Percentiles rank a stretch among this genome's conserved stretches.
These are phyloP conservation scores for Ennomos quercinarius DNA, from an alignment of 2,888 invertebrate species.

Conservation along the genomic window DNA sequence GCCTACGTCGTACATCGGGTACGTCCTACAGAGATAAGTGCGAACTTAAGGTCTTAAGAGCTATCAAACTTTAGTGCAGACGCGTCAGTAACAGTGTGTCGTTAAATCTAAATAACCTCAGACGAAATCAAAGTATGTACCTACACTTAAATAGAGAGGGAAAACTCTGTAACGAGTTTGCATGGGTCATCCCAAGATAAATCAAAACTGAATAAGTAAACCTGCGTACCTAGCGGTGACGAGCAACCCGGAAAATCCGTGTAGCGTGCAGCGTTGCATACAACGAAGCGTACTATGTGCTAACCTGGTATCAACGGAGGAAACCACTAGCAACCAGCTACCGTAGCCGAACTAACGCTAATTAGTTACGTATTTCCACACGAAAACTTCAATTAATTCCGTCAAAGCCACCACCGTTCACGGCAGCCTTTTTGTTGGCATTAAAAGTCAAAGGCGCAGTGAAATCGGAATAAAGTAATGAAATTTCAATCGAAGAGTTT, in stretches of 20 bases:
- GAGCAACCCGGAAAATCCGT: constrained; percentile 42
- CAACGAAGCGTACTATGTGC: constrained; percentile 6
- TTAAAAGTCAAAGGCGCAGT: constrained; percentile 62
- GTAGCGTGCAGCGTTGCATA: constrained; percentile 10
- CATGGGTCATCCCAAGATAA: not conserved
- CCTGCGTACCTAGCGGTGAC: constrained; percentile 16
- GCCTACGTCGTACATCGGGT: too few relatives aligned
- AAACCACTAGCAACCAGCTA: constrained; percentile 41
- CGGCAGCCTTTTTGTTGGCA: constrained; percentile 52
- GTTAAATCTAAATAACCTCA: too few relatives aligned
- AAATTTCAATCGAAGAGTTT: constrained; percentile 62
- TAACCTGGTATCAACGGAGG: constrained; percentile 42
- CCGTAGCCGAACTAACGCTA: constrained; percentile 58
- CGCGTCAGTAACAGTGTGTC: too few relatives aligned
- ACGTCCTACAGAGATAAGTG: too few relatives aligned
- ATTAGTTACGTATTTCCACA: constrained; percentile 73
- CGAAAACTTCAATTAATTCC: constrained; percentile 76
- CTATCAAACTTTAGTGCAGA: too few relatives aligned
- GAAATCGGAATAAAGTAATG: constrained; percentile 63
- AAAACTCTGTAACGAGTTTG: not conserved
- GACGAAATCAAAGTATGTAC: too few relatives aligned
- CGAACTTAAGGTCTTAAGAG: too few relatives aligned
- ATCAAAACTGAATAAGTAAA: constrained; percentile 5
- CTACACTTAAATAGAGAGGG: too few relatives aligned
- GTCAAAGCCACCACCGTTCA: constrained; percentile 61